phyloP scores from a whole-genome alignment of 2,888 invertebrate species.

The Pseudoips prasinana region DNA sequence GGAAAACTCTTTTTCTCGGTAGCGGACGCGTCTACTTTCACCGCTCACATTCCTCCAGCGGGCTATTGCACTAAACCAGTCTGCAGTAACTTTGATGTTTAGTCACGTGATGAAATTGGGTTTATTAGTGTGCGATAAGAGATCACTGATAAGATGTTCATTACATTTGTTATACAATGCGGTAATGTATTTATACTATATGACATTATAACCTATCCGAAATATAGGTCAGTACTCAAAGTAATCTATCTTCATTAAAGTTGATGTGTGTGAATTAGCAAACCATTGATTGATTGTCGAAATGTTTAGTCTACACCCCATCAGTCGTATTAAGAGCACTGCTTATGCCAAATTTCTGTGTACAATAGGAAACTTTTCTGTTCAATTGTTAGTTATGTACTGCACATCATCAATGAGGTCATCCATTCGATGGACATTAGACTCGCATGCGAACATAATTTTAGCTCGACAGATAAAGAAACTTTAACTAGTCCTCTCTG shows the following conservation, averaged over 20 bases:
- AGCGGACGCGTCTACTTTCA: conserved; percentile 77
- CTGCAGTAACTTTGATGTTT: conserved; percentile 45
- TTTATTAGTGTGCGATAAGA: conserved; percentile 45
- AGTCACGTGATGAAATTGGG: conserved; percentile 50
- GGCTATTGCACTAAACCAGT: conserved; percentile 58
- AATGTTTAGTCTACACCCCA: no score
- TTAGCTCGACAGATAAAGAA: no score
- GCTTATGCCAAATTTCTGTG: no score
- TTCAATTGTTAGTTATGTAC: no score
- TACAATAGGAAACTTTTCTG: no score
- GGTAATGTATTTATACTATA: conserved; percentile 35
- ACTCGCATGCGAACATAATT: no score
- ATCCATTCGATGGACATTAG: no score
- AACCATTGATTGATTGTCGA: no score
- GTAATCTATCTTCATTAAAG: no score
- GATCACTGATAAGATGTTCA: conserved; percentile 39
- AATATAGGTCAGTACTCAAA: conserved; percentile 37
- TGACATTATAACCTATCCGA: conserved; percentile 19
- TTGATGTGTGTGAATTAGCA: not conserved
- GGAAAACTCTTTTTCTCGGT: conserved; percentile 77
- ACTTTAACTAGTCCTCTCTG: not conserved
- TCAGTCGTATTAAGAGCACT: no score
- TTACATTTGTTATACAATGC: conserved; percentile 28
- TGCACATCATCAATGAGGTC: no score
- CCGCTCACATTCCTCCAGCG: conserved; percentile 66